Percentiles rank a stretch among this genome's conserved stretches.
Conservation (phyloP, 2,797 vertebrate genomes). For the Dallia pectoralis region DNA sequence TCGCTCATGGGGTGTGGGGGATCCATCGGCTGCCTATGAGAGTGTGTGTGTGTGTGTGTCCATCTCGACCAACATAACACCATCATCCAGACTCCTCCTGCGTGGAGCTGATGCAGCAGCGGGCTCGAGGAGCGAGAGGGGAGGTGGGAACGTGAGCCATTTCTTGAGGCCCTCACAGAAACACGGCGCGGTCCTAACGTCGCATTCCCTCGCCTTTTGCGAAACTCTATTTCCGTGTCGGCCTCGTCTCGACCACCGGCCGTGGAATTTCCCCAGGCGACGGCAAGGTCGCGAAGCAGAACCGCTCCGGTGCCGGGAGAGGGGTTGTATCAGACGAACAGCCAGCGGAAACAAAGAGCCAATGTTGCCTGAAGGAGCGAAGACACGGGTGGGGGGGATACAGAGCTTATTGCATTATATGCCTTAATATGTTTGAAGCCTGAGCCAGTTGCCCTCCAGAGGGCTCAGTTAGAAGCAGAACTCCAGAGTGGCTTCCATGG, state of each 20-base stretch:
- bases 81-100: not conserved
- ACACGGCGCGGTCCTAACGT: not conserved
- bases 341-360: not conserved
- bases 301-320: not conserved
- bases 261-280: not conserved
- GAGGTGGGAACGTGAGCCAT: not conserved
- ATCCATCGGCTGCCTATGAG: not conserved
- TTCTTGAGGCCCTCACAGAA: not conserved
- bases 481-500: not conserved
- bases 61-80: not conserved
- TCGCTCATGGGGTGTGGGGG: not conserved
- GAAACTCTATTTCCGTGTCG: not conserved
- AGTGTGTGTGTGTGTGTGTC: constrained; percentile 6
- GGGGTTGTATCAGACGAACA: not conserved
- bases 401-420: not conserved
- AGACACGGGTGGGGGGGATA: not conserved
- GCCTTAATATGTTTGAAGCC: not conserved
- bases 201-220: not conserved
- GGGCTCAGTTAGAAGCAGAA: not conserved
- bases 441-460: not conserved
- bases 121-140: not conserved
- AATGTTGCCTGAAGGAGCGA: not conserved
- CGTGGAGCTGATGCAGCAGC: not conserved
- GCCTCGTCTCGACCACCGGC: not conserved
- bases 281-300: not conserved